These are phyloP conservation scores for Ophion costatus DNA, from an alignment of 2,888 invertebrate genomes.

Conservation along the genomic window DNA sequence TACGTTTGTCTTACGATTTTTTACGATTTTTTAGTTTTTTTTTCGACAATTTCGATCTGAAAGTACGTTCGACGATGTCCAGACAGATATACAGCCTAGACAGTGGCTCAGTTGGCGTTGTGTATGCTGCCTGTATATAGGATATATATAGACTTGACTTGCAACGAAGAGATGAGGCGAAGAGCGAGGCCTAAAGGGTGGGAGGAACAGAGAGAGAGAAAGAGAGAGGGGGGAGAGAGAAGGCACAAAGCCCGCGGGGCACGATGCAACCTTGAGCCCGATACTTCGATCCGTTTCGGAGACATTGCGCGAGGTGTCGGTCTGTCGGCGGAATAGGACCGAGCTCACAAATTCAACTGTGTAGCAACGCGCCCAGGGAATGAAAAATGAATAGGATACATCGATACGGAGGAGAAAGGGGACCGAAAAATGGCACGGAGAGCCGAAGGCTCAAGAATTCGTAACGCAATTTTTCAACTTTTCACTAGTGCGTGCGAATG, in stretches of 20 bases:
- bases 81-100: conserved; percentile 38
- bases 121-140: neutral
- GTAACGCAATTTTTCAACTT: neutral
- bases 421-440: neutral
- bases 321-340: conserved; percentile 43
- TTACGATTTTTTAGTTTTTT: neutral
- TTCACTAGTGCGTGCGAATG: neutral
- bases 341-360: conserved; percentile 26
- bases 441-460: too few relatives aligned
- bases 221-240: conserved; percentile 39
- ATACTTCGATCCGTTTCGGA: conserved; percentile 80
- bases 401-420: neutral
- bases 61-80: conserved; percentile 29
- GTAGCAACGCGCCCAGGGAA: neutral
- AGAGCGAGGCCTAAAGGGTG: conserved; percentile 23
- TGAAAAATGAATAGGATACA: conserved; percentile 13
- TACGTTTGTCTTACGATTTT: neutral
- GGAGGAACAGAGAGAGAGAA: conserved; percentile 31
- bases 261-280: conserved; percentile 78
- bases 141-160: neutral
- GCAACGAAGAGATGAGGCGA: conserved; percentile 44
- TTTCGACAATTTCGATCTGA: conserved; percentile 7
- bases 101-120: conserved; percentile 56
- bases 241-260: conserved; percentile 50
- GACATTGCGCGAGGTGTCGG: conserved; percentile 70